A percentile compares a stretch with the other conserved stretches of the same genome.
Conservation (phyloP, 2,797 vertebrate genomes). For the Liasis olivaceus region DNA sequence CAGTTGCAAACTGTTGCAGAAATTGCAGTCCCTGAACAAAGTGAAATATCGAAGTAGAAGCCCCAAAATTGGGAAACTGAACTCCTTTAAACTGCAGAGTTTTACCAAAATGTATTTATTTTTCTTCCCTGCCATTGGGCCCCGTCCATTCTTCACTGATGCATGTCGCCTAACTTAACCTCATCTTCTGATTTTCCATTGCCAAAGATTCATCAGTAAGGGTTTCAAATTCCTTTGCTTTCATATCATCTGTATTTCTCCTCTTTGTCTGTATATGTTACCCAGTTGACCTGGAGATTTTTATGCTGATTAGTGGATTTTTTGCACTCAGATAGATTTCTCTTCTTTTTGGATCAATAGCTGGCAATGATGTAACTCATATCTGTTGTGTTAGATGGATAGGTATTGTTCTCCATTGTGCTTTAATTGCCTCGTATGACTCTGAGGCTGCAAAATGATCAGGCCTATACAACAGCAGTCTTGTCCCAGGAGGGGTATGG, state of each 20-base stretch:
- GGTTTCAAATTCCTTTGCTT: slow-evolving; percentile 22
- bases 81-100: background rate
- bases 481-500: background rate
- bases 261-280: slow-evolving; percentile 5
- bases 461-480: background rate
- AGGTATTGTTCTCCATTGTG: background rate
- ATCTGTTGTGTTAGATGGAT: slow-evolving; percentile 1
- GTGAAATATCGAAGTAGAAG: background rate
- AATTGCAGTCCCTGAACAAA: accelerated
- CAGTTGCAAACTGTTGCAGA: background rate
- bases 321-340: slow-evolving; percentile 11
- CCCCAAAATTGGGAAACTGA: background rate
- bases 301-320: slow-evolving; percentile 14
- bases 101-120: background rate
- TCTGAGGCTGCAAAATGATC: slow-evolving; percentile 13
- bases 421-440: background rate
- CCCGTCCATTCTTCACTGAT: background rate
- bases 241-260: background rate
- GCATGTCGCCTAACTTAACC: background rate
- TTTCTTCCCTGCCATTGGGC: background rate
- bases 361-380: slow-evolving; percentile 17
- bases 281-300: slow-evolving; percentile 5
- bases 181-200: background rate
- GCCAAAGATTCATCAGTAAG: background rate
- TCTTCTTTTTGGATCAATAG: slow-evolving; percentile 11